Evolutionary conservation across 2,888 invertebrate species (phyloP), one percentile per base, ranked within the genome.

Genomic region (Chirona hameri): DNA sequence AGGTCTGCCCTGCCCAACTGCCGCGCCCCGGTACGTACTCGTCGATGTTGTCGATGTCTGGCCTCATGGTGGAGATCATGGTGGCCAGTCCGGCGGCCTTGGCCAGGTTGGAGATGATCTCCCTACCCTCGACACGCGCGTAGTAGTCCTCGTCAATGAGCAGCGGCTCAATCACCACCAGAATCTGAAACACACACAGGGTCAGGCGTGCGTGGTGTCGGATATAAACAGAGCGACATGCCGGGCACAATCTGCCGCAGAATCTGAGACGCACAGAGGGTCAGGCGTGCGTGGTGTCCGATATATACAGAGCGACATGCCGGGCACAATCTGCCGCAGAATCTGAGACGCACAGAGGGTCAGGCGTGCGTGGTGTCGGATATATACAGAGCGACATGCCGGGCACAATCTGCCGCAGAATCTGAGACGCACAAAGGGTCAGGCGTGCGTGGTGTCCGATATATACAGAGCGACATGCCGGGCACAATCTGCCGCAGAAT

Each of bases 61-160:
- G 99, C 88, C 99, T 91, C 99, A 99, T 99, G 0, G 99, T 99
- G 9, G 99, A 99, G 87, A 99, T 99, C 99, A 99, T 99, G 24
- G 99, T 99, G 7, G 99, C 99, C 83, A 99, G 90, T 83, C 99
- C 99, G 5, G 99, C 99, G 1, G 99, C 99, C 90, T 99, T 99
- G 0, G 99, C 99, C 87, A 99, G 90, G 89, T 99, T 99, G 0
- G 98, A 98, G 87, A 99, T 99, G 86, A 99, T 99, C 89, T 99
- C 99, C 87, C 99, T 92, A 85, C 99, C 99, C 89, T 99, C 99
- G 15, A 99, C 99, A 88, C 99, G 94, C 48, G 99, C 99, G 88
- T 99, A 99, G 89, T 99, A 99, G 89, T 99, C 99, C 91, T 99
- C 99, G 88, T 99, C 99, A 88, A 99, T 99, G 72, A 99, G 90